Evolutionary conservation across 2,113 vertebrate genomes (phyloP), one percentile per base, ranked within the genome.

Genomic region (Phrynosoma platyrhinos): DNA sequence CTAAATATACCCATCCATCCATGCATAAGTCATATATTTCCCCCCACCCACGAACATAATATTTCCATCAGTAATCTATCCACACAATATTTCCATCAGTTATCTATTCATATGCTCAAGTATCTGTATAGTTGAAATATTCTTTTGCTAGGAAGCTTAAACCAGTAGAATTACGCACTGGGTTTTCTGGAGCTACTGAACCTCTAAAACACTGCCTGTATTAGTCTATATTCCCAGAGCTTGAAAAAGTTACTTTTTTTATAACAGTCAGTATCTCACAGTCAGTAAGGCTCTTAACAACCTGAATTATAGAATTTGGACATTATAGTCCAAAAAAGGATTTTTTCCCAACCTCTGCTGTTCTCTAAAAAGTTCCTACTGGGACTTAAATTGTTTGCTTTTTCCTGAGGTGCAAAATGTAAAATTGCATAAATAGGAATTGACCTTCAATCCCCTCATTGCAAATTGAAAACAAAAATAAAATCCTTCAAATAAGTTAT

Each of bases 381-480:
- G 23, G n/a, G 36, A 82, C 32, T 91, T 13, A 71, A 53, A 86
- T 27, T 87, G 16, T 30, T 80, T 76, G 4, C 71, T 30, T 10
- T 23, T 84, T 1, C 2, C 25, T 36, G 71, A 83, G 64, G 32
- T 16, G 80, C 3, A 2, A 10, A 89, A 66, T 32, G 80, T n/a
- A 69, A 76, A 92, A 89, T 58, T 32, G 77, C 36, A 69, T 79
- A 92, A 89, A 55, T 1, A 83, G 16, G 77, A 87, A 62, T 1
- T 16, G 69, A 78, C 23, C 5, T 1, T 40, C 9, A 76, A 68
- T 1, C 14, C 20, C 21, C 71, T 74, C 81, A 66, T 52, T 40
- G 83, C 9, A 64, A 62, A 20, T 32, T 0, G 30, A 68, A 21
- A 64, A 72, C 32, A 0, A 74, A 85, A 79, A 90, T 84, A 62